Conservation (phyloP, 2,888 invertebrate genomes). For the Callosobruchus maculatus region DNA sequence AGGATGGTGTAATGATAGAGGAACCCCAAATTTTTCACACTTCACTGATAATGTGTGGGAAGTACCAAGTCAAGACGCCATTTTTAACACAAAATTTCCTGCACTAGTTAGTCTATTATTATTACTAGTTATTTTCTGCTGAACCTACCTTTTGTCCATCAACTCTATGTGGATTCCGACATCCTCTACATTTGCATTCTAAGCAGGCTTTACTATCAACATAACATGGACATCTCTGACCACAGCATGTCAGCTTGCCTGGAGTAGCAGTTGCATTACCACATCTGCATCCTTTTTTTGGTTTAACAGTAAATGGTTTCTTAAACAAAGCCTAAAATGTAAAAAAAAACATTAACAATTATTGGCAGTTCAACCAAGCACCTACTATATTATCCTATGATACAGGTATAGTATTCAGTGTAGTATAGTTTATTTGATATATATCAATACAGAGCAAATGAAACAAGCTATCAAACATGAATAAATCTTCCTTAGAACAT, state of each 20-base stretch:
- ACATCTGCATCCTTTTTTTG: constrained; percentile 80
- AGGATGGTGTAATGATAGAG: too few relatives aligned
- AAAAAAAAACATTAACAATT: too few relatives aligned
- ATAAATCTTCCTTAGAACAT: too few relatives aligned
- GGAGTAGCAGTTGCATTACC: constrained; percentile 87
- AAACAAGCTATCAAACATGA: too few relatives aligned
- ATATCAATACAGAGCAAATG: too few relatives aligned
- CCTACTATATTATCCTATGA: too few relatives aligned
- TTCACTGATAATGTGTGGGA: neutral
- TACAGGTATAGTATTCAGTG: too few relatives aligned
- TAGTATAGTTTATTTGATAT: too few relatives aligned
- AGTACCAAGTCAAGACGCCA: too few relatives aligned
- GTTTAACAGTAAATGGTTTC: constrained; percentile 52
- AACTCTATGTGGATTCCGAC: constrained; percentile 84
- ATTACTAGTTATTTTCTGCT: constrained; percentile 1
- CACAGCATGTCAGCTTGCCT: constrained; percentile 88
- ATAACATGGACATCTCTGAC: constrained; percentile 92
- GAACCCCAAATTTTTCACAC: neutral
- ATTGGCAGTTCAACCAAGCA: too few relatives aligned
- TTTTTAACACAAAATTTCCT: too few relatives aligned
- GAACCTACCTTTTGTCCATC: constrained; percentile 71
- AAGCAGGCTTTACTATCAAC: constrained; percentile 85
- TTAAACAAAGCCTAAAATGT: constrained; percentile 49
- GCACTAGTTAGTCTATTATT: too few relatives aligned
- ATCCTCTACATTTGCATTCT: constrained; percentile 89